Conservation (phyloP, 1,140 invertebrate genomes). For the Leguminivora glycinivorella region DNA sequence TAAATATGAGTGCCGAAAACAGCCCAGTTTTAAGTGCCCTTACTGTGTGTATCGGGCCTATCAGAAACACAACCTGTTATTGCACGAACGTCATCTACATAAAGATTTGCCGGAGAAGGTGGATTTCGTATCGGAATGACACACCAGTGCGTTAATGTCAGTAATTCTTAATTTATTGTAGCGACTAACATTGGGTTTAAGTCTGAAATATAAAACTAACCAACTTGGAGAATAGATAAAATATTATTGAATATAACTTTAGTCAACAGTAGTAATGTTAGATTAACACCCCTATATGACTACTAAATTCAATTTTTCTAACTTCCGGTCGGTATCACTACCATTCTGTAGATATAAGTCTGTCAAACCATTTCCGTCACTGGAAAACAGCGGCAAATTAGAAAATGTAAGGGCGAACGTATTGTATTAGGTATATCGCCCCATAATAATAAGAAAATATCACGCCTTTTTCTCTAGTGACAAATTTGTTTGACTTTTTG, state of each 20-base stretch:
- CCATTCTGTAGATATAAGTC: too few relatives aligned
- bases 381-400: too few relatives aligned
- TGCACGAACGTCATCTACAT: conserved; percentile 76
- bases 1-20: conserved; percentile 85
- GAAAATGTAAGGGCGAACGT: too few relatives aligned
- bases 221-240: conserved; percentile 27
- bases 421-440: too few relatives aligned
- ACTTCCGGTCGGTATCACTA: too few relatives aligned
- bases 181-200: conserved; percentile 13
- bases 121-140: conserved; percentile 76
- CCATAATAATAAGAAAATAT: too few relatives aligned
- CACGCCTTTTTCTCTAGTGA: too few relatives aligned
- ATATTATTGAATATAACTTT: not conserved
- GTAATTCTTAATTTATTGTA: conserved; percentile 43
- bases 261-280: not conserved
- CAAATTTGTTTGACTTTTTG: not conserved
- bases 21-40: conserved; percentile 83
- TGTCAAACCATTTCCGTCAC: too few relatives aligned
- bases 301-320: too few relatives aligned
- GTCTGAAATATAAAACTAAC: conserved; percentile 20
- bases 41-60: conserved; percentile 78
- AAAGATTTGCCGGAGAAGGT: conserved; percentile 76
- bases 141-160: conserved; percentile 57
- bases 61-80: conserved; percentile 77
- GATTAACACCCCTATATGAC: not conserved